Percentiles rank a stretch among this genome's conserved stretches.
Evolutionary conservation across 2,797 vertebrate genomes (phyloP).

Genomic region (Enteromius trimaculatus): DNA sequence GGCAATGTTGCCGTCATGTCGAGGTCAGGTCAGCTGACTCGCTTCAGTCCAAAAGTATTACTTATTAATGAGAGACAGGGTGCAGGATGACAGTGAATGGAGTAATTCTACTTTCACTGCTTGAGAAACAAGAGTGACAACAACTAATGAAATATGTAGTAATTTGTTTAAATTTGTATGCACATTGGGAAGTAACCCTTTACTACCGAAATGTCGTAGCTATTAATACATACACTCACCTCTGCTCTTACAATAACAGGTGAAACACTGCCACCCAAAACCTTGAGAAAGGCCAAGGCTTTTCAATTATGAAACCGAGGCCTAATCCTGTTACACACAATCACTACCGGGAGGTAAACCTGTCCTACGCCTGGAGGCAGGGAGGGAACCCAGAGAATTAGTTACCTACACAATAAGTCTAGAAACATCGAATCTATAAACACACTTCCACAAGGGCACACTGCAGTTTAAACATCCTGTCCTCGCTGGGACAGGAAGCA

Average conservation of each 20-base stretch:
- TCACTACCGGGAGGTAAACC: constrained; percentile 16
- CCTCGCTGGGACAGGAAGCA: constrained; percentile 45
- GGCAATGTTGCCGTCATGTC: constrained; percentile 50
- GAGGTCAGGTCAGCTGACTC: constrained; percentile 34
- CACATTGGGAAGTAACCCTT: background rate
- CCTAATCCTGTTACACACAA: constrained; percentile 4
- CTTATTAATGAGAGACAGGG: constrained; percentile 48
- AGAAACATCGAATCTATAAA: constrained; percentile 2
- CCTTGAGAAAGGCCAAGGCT: constrained; percentile 8
- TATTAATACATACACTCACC: constrained; percentile 8
- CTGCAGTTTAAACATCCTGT: constrained; percentile 44
- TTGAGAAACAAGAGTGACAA: background rate
- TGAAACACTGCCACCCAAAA: constrained; percentile 3
- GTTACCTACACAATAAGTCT: background rate
- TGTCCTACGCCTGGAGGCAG: background rate
- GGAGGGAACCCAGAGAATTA: constrained; percentile 7
- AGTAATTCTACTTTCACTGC: constrained; percentile 33
- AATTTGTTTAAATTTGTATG: background rate
- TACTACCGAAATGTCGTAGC: background rate
- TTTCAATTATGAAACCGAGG: constrained; percentile 18
- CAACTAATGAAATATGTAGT: background rate
- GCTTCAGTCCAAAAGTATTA: constrained; percentile 38
- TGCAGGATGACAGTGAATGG: constrained; percentile 1
- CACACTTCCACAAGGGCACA: background rate
- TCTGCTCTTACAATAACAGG: background rate